These are phyloP conservation scores for Sebastes alutus DNA, from an alignment of 2,797 vertebrate genomes.

Conservation along the genomic window DNA sequence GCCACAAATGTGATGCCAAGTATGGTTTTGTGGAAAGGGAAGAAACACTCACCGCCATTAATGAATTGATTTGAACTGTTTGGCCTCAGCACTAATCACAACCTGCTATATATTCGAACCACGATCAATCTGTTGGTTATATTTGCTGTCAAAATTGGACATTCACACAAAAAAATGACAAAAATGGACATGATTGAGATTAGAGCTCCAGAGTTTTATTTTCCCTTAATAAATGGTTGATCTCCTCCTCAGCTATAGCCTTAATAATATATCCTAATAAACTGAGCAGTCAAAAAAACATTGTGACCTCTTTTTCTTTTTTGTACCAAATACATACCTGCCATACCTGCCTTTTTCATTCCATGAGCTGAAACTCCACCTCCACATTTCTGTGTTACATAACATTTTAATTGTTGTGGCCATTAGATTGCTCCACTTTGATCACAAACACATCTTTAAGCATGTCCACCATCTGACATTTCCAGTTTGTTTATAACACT, in stretches of 20 bases:
- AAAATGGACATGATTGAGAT: neutral
- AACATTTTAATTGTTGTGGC: neutral
- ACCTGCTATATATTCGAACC: neutral
- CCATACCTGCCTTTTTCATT: neutral
- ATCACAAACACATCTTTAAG: accelerated
- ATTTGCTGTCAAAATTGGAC: neutral
- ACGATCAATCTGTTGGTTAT: neutral
- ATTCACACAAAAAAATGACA: neutral
- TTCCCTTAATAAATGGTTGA: neutral
- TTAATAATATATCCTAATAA: constrained; percentile 22
- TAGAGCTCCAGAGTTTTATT: neutral
- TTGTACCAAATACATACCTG: neutral
- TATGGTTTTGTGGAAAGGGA: neutral
- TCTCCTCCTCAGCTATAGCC: neutral
- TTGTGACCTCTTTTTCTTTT: neutral
- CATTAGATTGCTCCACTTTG: neutral
- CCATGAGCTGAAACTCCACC: neutral
- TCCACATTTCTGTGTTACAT: neutral
- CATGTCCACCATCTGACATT: neutral
- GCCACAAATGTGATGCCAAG: neutral
- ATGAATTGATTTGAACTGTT: neutral
- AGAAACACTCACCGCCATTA: neutral
- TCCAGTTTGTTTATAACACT: neutral
- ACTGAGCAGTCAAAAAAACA: neutral
- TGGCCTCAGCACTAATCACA: neutral